Percentiles rank a stretch among this genome's conserved stretches.
Conservation (phyloP, 2,113 vertebrate species). For the Progne subis region DNA sequence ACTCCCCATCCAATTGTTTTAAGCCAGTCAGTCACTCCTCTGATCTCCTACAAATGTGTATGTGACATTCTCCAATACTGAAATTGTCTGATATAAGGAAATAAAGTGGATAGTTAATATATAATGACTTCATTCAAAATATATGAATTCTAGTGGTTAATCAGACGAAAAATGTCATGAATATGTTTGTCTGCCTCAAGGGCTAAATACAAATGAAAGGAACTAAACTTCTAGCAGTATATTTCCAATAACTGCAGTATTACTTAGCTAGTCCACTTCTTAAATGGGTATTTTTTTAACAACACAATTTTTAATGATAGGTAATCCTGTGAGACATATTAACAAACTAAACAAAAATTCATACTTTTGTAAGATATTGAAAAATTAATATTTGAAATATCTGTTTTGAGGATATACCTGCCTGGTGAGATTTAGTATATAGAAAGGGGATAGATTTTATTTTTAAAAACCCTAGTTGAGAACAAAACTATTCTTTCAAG, state of each 20-base stretch:
- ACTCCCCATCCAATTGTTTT: accelerated
- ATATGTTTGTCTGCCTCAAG: neutral
- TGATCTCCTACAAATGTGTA: too few species aligned
- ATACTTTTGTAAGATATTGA: neutral
- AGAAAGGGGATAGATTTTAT: neutral
- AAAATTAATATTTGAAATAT: neutral
- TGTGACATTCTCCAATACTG: neutral
- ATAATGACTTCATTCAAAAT: neutral
- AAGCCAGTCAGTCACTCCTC: neutral
- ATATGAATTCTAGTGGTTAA: neutral
- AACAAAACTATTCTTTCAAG: neutral
- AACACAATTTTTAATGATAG: neutral
- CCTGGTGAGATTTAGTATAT: neutral
- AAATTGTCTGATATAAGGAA: neutral
- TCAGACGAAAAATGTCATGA: neutral
- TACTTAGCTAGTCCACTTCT: neutral
- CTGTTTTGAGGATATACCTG: neutral
- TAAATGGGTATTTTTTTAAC: neutral
- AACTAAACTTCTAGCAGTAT: neutral
- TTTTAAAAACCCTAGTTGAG: neutral
- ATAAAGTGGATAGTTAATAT: neutral
- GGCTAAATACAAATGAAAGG: neutral
- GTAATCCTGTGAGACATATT: neutral
- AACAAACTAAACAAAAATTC: neutral
- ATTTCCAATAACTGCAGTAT: neutral